Base-by-base conservation (phyloP, 1,140 invertebrate genomes). In the Drosophila bocki region DNA sequence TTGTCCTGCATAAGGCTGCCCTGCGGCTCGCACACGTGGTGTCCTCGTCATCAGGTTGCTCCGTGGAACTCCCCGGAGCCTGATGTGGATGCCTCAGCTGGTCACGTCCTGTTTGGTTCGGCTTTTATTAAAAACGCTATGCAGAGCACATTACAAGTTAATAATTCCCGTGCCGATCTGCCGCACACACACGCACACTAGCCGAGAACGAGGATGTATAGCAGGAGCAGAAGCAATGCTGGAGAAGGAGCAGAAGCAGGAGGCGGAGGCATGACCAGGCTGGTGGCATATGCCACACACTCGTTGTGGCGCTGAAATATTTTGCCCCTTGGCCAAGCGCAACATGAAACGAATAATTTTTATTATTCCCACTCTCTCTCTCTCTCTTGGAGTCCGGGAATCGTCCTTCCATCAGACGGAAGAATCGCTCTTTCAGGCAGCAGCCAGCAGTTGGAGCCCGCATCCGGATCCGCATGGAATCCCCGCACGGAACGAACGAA, bases 131-230 rank as follows among this genome's bases (percentile, higher is more conserved):
- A 90, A 90, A 90, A 90, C 85, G 85, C 85, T 85, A 90, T 90
- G 85, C 85, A 90, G 84, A 84, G 85, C 85, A 90, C 85, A 90
- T 90, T 90, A 90, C 86, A 90, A 90, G 85, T 90, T 90, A 90
- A 90, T 90, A 90, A 90, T 88, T 88, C 85, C 85, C 85, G 85
- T 81, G 85, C 78, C 67, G 80, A 71, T 71, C 47, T 67, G 75
- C 47, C 11, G 32, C 41, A 42, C 45, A 58, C 71, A 53, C 44
- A 50, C 51, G 33, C 45, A 56, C 57, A 63, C 37, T 64, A 44
- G 47, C 39, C 15, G 19, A 35, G 54, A 53, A n/a, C 45, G 32
- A 22, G 19, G 26, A 22, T 11, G 39, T 17, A 26, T 17, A 35
- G 51, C 51, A 37, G 33, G 1, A 54, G 51, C 33, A 3, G 3